Evolutionary conservation across 2,888 invertebrate species (phyloP), one percentile per base, ranked within the genome.

Genomic region (Cheilosia urbana): DNA sequence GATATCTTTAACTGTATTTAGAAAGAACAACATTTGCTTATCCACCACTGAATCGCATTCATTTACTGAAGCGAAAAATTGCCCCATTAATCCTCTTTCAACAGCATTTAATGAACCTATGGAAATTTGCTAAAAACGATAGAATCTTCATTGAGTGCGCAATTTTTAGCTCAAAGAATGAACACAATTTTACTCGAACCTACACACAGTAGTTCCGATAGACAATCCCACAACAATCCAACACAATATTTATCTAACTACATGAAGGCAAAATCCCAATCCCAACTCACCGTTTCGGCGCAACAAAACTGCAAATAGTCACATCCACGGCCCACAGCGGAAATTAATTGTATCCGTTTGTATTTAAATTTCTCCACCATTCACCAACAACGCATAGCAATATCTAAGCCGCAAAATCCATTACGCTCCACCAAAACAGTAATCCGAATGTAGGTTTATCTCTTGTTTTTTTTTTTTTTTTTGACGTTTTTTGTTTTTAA

Each of bases 401-500:
- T 45, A 17, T 24, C 9, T 51, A 53, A 71, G 60, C 82, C 78
- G 55, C 72, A 79, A 79, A 73, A 73, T 72, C 42, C 78, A 78
- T 82, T 78, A 72, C 66, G 58, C 45, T 75, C 40, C 57, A 63
- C 51, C 75, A 60, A 76, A 79, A 55, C 47, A 71, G 19, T 65
- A 69, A 78, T 68, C 68, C 68, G 57, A 40, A 55, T 71, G 84
- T 82, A 66, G 84, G 75, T 75, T 79, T 79, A 65, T 57, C 30
- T 47, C 9, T 55, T 34, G 17, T 34, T 76, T 45, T 42, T 45
- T 17, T 75, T 68, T 47, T 60, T 0, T 42, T 45, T 17, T 75
- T 68, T 47, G 53, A 0, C 3, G 51, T 17, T 47, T 40, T 42
- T 45, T 63, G 30, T 21, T 75, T 69, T 47, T 66, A 15, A 15